Base-by-base conservation (phyloP, 2,113 vertebrate species). In the Pseudorectes ferrugineus region DNA sequence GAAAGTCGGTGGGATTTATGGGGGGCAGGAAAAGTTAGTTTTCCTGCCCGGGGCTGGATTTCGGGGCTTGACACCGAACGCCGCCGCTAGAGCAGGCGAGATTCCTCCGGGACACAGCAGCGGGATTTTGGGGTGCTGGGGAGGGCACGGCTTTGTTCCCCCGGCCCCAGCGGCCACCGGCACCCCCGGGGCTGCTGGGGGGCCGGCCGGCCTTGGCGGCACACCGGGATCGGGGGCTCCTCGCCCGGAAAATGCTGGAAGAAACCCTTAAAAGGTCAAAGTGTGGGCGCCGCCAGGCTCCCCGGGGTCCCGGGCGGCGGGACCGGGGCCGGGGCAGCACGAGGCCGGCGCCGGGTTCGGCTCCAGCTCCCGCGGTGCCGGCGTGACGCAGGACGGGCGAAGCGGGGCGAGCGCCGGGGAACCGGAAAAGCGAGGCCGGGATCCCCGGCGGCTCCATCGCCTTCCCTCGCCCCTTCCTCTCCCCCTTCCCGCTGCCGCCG, bases 181-280 rank as follows among this genome's bases (percentile, higher is more conserved):
- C 75, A 48, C 51, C 33, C 49, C 22, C 3, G 14, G 23, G 26
- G 31, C 3, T 25, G 26, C 25, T 6, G 63, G 5, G 87, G 90
- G 52, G 43, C 85, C 28, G 71, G 49, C 49, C 38, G 33, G 70
- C 38, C 89, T 51, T 55, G 21, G 2, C 5, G 5, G 54, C 36
- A 7, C 75, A 52, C 16, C 4, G 35, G 57, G 9, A 18, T 21
- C 17, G 20, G 85, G 92, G 93, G 65, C 23, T 88, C 13, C 68
- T 55, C 12, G 16, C 54, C 10, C 1, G 49, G 82, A 74, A 93
- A 90, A 93, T 43, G 91, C 63, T 85, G 95, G 83, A 91, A 96
- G 94, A 95, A 88, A 86, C 88, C 95, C 97, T 96, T 96, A 96
- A 96, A 96, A 96, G 94, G 96, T 85, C 91, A 94, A 89, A 88